A percentile compares a stretch with the other conserved stretches of the same genome.
Evolutionary conservation across 2,113 vertebrate genomes (phyloP).

Genomic region (Eulemur macaco): DNA sequence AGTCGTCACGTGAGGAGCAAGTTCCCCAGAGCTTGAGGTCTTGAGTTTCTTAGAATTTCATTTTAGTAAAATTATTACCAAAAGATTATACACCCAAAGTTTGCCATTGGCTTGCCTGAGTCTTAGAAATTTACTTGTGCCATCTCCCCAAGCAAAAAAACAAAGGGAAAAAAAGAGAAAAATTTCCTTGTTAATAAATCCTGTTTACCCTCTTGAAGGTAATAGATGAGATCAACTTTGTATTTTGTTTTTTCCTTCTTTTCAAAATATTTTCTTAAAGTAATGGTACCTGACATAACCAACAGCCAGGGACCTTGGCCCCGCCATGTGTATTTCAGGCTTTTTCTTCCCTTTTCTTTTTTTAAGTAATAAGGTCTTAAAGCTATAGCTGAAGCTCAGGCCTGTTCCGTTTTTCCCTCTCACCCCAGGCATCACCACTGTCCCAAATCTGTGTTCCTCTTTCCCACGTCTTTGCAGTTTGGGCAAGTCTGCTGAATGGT

Average conservation of each 20-base stretch:
- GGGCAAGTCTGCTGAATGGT: fast-evolving
- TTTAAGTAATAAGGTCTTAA: neutral
- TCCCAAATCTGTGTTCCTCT: no score
- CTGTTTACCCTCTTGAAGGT: neutral
- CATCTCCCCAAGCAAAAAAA: neutral
- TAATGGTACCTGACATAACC: neutral
- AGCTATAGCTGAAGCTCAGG: no score
- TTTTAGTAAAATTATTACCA: neutral
- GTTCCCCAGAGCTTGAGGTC: neutral
- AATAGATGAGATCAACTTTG: neutral
- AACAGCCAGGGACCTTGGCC: neutral
- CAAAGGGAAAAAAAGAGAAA: neutral
- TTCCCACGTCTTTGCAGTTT: neutral
- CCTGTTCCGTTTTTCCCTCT: neutral
- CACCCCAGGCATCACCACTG: neutral
- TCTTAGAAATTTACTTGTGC: neutral
- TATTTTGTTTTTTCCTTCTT: neutral
- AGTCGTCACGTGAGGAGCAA: neutral
- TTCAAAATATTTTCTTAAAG: neutral
- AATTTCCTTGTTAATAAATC: neutral
- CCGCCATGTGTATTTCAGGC: neutral
- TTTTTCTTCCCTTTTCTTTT: neutral
- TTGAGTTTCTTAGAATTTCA: neutral
- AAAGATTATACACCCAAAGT: neutral
- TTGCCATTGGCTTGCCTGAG: neutral